phyloP scores from a whole-genome alignment of 2,888 invertebrate genomes.

The Eristalis pertinax region DNA sequence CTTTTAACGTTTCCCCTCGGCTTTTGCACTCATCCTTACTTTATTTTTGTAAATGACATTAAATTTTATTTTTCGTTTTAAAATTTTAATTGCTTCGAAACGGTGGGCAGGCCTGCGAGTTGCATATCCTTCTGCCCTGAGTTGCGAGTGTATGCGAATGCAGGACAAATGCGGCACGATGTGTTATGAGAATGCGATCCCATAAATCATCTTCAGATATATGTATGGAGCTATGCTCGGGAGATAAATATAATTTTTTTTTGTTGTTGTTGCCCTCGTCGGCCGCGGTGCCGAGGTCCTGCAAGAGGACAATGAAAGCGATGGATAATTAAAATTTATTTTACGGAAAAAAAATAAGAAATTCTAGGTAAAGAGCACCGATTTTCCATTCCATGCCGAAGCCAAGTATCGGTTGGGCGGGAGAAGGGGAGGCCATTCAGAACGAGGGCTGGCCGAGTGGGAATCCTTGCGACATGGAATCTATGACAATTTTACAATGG shows the following conservation, averaged over 20 bases:
- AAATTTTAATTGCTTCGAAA: slow-evolving; percentile 60
- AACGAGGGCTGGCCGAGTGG: background rate
- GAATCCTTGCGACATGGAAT: slow-evolving; percentile 6
- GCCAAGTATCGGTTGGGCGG: background rate
- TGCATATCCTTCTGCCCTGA: background rate
- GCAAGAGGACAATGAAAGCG: slow-evolving; percentile 45
- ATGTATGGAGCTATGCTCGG: background rate
- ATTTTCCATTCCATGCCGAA: slow-evolving; percentile 3
- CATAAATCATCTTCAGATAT: slow-evolving; percentile 63
- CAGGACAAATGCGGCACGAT: slow-evolving; percentile 8
- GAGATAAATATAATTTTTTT: background rate
- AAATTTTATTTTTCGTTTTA: slow-evolving; percentile 38
- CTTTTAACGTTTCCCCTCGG: slow-evolving; percentile 26
- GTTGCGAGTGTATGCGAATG: slow-evolving; percentile 9
- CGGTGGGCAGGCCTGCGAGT: slow-evolving; percentile 1
- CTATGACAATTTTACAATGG: slow-evolving; percentile 43
- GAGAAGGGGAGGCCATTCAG: no score
- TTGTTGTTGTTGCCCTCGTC: background rate
- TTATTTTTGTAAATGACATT: slow-evolving; percentile 42
- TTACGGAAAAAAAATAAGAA: slow-evolving; percentile 32
- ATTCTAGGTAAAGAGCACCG: slow-evolving; percentile 21
- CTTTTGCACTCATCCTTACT: slow-evolving; percentile 14
- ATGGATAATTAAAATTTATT: slow-evolving; percentile 68
- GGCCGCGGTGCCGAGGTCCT: background rate
- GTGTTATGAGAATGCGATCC: slow-evolving; percentile 23